Evolutionary conservation across 2,113 vertebrate genomes (phyloP).

Genomic region (Taurulus bubalis): DNA sequence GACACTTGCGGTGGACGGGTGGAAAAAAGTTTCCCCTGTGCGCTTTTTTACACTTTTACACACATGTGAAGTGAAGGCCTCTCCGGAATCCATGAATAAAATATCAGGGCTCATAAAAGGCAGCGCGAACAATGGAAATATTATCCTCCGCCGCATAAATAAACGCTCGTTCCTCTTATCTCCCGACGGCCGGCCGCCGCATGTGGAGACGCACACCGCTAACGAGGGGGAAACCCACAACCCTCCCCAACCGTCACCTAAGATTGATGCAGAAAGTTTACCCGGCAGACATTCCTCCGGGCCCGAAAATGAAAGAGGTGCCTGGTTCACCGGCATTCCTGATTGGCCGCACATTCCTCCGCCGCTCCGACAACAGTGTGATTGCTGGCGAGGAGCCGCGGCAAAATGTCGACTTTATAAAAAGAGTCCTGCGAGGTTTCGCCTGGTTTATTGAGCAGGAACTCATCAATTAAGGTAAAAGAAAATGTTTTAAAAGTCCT

Average conservation of each 20-base stretch:
- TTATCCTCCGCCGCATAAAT: slow-evolving; percentile 66
- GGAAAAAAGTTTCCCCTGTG: slow-evolving; percentile 54
- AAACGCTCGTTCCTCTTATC: slow-evolving; percentile 61
- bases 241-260: slow-evolving; percentile 11
- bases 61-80: slow-evolving; percentile 40
- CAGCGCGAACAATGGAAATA: slow-evolving; percentile 79
- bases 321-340: slow-evolving; percentile 72
- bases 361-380: slow-evolving; percentile 34
- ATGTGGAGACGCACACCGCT: slow-evolving; percentile 65
- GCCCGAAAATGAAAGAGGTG: slow-evolving; percentile 73
- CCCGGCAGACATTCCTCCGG: slow-evolving; percentile 69
- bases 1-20: slow-evolving; percentile 47
- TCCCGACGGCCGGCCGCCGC: slow-evolving; percentile 58
- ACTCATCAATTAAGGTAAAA: neutral
- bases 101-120: slow-evolving; percentile 66
- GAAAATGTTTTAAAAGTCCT: neutral
- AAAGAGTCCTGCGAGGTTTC: slow-evolving; percentile 17
- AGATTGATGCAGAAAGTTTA: slow-evolving; percentile 70
- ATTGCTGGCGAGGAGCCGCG: slow-evolving; percentile 44
- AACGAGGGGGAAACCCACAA: slow-evolving; percentile 67
- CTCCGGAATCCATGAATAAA: slow-evolving; percentile 81
- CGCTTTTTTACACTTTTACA: slow-evolving; percentile 19
- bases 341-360: slow-evolving; percentile 77
- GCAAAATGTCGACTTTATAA: slow-evolving; percentile 16
- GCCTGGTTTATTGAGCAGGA: slow-evolving; percentile 15